These are phyloP conservation scores for Schizopygopsis malacanthus DNA, from an alignment of 2,797 vertebrate species.

Conservation along the genomic window DNA sequence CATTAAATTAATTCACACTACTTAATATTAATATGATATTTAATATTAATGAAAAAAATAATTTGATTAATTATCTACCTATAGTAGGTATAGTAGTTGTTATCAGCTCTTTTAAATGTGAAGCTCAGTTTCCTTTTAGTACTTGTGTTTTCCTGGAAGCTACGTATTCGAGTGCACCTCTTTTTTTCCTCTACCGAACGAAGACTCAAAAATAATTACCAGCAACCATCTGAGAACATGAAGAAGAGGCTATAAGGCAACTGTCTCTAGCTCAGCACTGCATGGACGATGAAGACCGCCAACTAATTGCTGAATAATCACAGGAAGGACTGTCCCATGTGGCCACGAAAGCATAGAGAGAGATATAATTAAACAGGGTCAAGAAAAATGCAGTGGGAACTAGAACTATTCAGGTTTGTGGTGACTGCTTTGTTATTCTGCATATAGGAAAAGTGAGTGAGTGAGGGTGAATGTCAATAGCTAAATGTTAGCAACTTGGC, in stretches of 20 bases:
- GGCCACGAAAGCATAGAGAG: slow-evolving; percentile 25
- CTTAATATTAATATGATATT: neutral
- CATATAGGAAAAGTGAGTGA: slow-evolving; percentile 11
- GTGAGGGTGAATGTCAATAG: slow-evolving; percentile 27
- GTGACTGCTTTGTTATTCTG: slow-evolving; percentile 35
- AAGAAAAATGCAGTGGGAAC: slow-evolving; percentile 39
- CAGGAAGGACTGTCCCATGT: slow-evolving; percentile 47
- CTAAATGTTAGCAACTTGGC: neutral
- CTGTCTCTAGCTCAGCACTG: slow-evolving; percentile 67
- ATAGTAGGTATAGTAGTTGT: neutral
- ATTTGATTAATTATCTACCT: neutral
- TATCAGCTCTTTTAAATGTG: neutral
- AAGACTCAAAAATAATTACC: slow-evolving; percentile 60
- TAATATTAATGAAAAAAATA: neutral
- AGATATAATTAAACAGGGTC: slow-evolving; percentile 19
- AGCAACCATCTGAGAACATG: slow-evolving; percentile 50
- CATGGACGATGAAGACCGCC: slow-evolving; percentile 60
- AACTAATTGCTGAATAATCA: slow-evolving; percentile 71
- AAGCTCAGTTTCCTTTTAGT: neutral
- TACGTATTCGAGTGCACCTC: slow-evolving; percentile 8
- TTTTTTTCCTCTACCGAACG: slow-evolving; percentile 12
- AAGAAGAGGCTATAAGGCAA: slow-evolving; percentile 54
- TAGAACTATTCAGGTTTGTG: slow-evolving; percentile 11
- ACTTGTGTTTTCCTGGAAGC: slow-evolving; percentile 7
- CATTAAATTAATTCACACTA: neutral